Conservation (phyloP, 2,113 vertebrate genomes). For the Tragelaphus scriptus region DNA sequence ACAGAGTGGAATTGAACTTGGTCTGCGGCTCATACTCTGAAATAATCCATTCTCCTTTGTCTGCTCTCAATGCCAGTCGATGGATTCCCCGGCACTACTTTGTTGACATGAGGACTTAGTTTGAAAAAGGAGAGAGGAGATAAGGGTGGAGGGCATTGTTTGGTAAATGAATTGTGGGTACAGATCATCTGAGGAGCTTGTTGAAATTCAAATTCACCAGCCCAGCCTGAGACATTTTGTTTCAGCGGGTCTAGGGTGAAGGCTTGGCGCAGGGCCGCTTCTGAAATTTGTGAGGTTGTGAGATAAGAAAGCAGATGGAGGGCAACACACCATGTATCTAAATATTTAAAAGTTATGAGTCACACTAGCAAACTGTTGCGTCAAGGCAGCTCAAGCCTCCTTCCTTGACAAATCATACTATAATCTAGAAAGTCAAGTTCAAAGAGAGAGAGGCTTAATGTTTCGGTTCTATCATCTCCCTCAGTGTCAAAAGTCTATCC, state of each 20-base stretch:
- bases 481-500: neutral
- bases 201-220: neutral
- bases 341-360: neutral
- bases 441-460: neutral
- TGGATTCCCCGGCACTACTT: neutral
- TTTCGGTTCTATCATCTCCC: neutral
- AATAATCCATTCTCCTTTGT: neutral
- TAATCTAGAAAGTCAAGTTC: neutral
- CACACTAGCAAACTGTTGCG: neutral
- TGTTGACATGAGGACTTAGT: neutral
- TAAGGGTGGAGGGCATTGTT: neutral
- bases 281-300: neutral
- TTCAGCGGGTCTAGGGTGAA: neutral
- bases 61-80: neutral
- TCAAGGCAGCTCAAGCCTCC: neutral
- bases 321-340: neutral
- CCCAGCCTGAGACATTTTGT: neutral
- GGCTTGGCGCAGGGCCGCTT: neutral
- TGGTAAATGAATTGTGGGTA: neutral
- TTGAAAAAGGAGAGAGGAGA: neutral
- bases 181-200: neutral
- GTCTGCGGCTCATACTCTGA: accelerated
- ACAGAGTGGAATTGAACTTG: neutral
- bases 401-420: neutral
- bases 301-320: neutral